Conservation (phyloP, 2,113 vertebrate genomes). For the Rhea pennata region DNA sequence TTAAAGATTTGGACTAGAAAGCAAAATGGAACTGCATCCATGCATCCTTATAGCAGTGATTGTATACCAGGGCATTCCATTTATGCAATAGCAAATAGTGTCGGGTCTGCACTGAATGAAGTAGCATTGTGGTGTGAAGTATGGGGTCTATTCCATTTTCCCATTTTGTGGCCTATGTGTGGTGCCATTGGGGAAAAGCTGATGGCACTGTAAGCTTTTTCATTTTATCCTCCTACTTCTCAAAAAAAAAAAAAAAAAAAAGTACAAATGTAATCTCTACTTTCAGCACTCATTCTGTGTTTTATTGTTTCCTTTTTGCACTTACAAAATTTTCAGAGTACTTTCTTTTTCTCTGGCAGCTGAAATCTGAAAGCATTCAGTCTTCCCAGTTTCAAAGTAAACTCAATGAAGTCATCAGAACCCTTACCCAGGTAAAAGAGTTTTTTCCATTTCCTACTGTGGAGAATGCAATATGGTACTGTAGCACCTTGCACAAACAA, state of each 20-base stretch:
- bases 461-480: neutral
- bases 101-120: neutral
- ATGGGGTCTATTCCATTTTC: neutral
- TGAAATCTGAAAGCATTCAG: slow-evolving; percentile 85
- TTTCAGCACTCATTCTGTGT: neutral
- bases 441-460: neutral
- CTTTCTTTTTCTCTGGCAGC: slow-evolving; percentile 67
- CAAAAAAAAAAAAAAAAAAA: neutral
- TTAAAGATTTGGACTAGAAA: neutral
- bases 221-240: neutral
- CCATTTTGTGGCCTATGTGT: neutral
- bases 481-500: neutral
- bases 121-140: neutral
- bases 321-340: neutral
- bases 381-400: slow-evolving; percentile 86
- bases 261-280: neutral
- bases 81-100: neutral
- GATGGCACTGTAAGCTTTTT: neutral
- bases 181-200: neutral
- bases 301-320: neutral
- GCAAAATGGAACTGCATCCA: neutral
- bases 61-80: neutral
- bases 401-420: slow-evolving; percentile 91
- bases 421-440: slow-evolving; percentile 88
- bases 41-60: neutral